Evolutionary conservation across 2,113 vertebrate species (phyloP).

Genomic region (Albula glossodonta): DNA sequence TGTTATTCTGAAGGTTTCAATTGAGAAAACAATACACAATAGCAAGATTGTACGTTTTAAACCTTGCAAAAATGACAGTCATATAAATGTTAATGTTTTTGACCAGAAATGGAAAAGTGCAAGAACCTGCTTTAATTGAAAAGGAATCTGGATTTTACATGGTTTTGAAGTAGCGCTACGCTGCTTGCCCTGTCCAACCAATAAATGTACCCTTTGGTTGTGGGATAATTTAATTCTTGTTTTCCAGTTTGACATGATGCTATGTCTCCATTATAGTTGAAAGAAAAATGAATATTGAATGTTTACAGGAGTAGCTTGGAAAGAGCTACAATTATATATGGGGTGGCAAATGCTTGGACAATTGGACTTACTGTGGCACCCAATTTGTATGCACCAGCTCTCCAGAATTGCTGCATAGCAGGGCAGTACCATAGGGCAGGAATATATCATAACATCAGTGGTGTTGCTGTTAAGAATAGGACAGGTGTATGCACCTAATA

Average conservation of each 20-base stretch:
- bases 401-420: slow-evolving; percentile 1
- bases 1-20: neutral
- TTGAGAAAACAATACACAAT: neutral
- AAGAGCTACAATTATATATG: neutral
- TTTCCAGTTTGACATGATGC: neutral
- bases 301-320: neutral
- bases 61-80: too few relatives aligned
- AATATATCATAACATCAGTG: neutral
- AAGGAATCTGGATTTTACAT: too few relatives aligned
- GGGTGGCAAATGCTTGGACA: neutral
- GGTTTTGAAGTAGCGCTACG: too few relatives aligned
- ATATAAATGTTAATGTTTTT: too few relatives aligned
- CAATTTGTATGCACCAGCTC: neutral
- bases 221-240: neutral
- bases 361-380: neutral
- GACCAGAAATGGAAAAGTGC: neutral
- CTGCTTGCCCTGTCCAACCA: neutral
- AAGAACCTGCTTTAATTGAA: too few relatives aligned
- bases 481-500: neutral
- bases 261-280: neutral
- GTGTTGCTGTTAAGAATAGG: neutral
- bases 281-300: neutral
- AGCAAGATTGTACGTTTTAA: neutral
- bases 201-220: neutral
- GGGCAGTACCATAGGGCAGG: neutral